Evolutionary conservation across 1,140 invertebrate genomes (phyloP).

Genomic region (Aradophagus sp.): DNA sequence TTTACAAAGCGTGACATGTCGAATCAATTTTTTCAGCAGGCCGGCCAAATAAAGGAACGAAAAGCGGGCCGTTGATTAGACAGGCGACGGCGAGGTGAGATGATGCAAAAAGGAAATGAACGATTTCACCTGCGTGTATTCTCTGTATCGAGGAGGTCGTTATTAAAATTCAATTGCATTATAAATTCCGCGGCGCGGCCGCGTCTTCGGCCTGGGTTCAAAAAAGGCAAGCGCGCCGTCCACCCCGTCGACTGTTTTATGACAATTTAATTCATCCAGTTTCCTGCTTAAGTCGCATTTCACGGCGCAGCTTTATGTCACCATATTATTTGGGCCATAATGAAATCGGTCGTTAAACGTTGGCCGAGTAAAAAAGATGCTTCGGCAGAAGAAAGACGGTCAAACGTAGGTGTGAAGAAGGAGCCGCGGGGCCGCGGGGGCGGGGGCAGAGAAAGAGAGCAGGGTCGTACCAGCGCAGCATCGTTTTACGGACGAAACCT

Average conservation of each 20-base stretch:
- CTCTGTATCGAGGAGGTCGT: constrained; percentile 27
- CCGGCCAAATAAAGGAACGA: too few relatives aligned
- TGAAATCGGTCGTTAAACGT: constrained; percentile 66
- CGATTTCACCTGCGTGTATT: constrained; percentile 42
- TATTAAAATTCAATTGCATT: constrained; percentile 55
- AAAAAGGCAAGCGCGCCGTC: constrained; percentile 47
- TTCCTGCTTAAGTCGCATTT: constrained; percentile 51
- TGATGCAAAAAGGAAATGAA: constrained; percentile 30
- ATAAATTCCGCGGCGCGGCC: constrained; percentile 42
- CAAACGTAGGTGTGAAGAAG: constrained; percentile 48
- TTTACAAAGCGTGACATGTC: too few relatives aligned
- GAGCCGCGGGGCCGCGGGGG: constrained; percentile 11
- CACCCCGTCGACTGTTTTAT: constrained; percentile 48
- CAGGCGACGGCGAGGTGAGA: too few relatives aligned
- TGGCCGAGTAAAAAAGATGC: constrained; percentile 36
- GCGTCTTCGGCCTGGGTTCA: constrained; percentile 19
- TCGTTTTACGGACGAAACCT: constrained; percentile 67
- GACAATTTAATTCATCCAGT: constrained; percentile 58
- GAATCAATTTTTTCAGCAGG: too few relatives aligned
- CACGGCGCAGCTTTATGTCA: constrained; percentile 50
- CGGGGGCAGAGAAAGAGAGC: constrained; percentile 47
- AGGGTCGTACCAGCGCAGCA: constrained; percentile 55
- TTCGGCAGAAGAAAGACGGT: constrained; percentile 43
- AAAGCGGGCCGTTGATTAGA: neutral
- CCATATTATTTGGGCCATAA: constrained; percentile 53